These are phyloP conservation scores for Ethmia dodecea DNA, from an alignment of 2,888 invertebrate genomes.

Conservation along the genomic window DNA sequence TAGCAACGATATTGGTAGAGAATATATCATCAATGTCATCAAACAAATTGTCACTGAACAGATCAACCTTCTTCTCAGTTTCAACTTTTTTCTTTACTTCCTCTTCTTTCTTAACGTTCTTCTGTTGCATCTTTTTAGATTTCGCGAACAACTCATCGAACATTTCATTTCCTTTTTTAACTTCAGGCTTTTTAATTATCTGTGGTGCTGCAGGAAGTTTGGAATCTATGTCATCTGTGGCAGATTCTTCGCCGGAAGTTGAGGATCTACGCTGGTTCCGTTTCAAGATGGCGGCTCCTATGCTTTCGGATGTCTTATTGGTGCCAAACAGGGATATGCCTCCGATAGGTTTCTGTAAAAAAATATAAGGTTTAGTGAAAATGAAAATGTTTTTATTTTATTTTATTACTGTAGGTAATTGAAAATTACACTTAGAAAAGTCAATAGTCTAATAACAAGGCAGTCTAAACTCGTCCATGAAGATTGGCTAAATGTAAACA, in stretches of 20 bases:
- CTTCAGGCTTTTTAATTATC: conserved; percentile 12
- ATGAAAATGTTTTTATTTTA: neutral
- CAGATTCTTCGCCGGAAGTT: neutral
- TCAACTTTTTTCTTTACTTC: conserved; percentile 15
- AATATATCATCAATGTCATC: conserved; percentile 70
- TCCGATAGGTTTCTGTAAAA: conserved; percentile 78
- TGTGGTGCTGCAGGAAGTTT: neutral
- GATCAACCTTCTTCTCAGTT: conserved; percentile 39
- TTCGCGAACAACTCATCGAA: conserved; percentile 58
- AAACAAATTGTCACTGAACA: conserved; percentile 60
- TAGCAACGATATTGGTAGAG: conserved; percentile 36
- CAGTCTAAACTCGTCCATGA: no score
- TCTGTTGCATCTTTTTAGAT: conserved; percentile 26
- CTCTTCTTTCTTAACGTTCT: conserved; percentile 17
- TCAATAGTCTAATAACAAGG: no score
- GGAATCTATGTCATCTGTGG: neutral
- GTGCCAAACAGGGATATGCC: conserved; percentile 78
- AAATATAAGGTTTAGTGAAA: neutral
- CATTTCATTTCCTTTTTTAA: conserved; percentile 37
- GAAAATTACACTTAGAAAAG: no score
- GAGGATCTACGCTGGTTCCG: conserved; percentile 21
- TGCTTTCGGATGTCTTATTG: conserved; percentile 51
- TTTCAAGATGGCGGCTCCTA: conserved; percentile 60
- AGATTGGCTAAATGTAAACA: no score
- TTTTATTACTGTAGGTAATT: no score